Evolutionary conservation across 2,797 vertebrate species (phyloP).

Genomic region (Sebastes dallii): DNA sequence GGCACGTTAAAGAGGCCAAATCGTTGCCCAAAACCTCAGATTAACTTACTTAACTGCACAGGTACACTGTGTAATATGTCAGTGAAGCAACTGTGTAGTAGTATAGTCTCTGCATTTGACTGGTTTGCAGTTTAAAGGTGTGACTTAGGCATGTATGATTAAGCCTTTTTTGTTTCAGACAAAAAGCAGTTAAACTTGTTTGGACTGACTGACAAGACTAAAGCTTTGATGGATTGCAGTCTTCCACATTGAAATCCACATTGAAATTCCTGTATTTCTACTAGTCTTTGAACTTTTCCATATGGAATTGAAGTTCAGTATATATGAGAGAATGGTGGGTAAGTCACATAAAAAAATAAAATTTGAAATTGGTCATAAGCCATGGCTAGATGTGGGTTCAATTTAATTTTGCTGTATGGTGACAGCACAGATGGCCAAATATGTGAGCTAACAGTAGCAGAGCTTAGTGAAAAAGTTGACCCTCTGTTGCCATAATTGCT

Average conservation of each 20-base stretch:
- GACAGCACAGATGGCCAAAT: background rate
- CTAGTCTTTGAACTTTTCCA: background rate
- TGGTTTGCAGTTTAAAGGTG: background rate
- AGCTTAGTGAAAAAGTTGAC: background rate
- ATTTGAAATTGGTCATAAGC: too few species aligned
- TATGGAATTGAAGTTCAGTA: background rate
- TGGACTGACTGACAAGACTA: background rate
- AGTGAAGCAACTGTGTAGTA: background rate
- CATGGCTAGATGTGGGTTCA: background rate
- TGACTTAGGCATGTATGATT: background rate
- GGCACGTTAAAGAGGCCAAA: background rate
- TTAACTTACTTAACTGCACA: too few species aligned
- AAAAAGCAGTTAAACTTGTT: constrained; percentile 32
- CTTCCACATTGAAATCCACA: background rate
- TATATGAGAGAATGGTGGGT: background rate
- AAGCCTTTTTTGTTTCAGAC: background rate
- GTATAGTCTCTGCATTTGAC: background rate
- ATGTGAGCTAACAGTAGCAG: background rate
- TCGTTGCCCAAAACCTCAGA: background rate
- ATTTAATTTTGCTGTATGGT: background rate
- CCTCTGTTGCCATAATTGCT: background rate
- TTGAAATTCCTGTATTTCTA: background rate
- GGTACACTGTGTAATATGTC: too few species aligned
- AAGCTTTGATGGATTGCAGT: background rate
- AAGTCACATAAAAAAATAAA: background rate